A percentile compares a stretch with the other conserved stretches of the same genome.
Conservation (phyloP, 2,888 invertebrate species). For the Agonopterix heracliana region DNA sequence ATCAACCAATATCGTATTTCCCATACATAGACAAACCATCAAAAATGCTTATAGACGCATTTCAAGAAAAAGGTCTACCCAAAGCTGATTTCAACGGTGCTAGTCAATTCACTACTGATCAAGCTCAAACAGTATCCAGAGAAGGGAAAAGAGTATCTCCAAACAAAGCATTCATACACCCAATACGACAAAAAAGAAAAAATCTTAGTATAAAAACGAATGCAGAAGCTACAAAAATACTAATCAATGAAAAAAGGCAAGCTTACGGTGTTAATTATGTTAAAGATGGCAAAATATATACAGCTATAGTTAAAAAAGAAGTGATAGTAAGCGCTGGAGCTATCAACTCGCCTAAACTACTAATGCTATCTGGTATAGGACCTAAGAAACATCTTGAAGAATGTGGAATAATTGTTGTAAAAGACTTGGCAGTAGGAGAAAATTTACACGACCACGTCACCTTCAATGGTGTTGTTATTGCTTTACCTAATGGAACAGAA, state of each 20-base stretch:
- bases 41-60: slow-evolving; percentile 70
- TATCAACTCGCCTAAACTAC: slow-evolving; percentile 47
- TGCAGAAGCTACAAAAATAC: slow-evolving; percentile 70
- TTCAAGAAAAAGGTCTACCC: slow-evolving; percentile 74
- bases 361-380: slow-evolving; percentile 58
- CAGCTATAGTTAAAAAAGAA: slow-evolving; percentile 45
- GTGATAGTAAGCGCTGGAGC: slow-evolving; percentile 48
- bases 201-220: slow-evolving; percentile 68
- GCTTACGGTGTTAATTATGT: slow-evolving; percentile 47
- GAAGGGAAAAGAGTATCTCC: slow-evolving; percentile 77
- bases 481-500: slow-evolving; percentile 64
- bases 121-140: slow-evolving; percentile 71
- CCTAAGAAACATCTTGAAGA: slow-evolving; percentile 39
- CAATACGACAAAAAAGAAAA: slow-evolving; percentile 70
- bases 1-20: slow-evolving; percentile 76
- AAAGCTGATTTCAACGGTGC: slow-evolving; percentile 73
- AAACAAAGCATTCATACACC: slow-evolving; percentile 79
- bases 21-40: slow-evolving; percentile 77
- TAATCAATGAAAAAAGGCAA: slow-evolving; percentile 51
- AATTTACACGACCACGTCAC: slow-evolving; percentile 59
- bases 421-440: slow-evolving; percentile 49
- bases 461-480: slow-evolving; percentile 64
- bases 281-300: slow-evolving; percentile 23
- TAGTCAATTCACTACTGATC: slow-evolving; percentile 72
- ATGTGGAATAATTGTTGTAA: slow-evolving; percentile 33